phyloP scores from a whole-genome alignment of 2,888 invertebrate species.

The Amorpha juglandis region DNA sequence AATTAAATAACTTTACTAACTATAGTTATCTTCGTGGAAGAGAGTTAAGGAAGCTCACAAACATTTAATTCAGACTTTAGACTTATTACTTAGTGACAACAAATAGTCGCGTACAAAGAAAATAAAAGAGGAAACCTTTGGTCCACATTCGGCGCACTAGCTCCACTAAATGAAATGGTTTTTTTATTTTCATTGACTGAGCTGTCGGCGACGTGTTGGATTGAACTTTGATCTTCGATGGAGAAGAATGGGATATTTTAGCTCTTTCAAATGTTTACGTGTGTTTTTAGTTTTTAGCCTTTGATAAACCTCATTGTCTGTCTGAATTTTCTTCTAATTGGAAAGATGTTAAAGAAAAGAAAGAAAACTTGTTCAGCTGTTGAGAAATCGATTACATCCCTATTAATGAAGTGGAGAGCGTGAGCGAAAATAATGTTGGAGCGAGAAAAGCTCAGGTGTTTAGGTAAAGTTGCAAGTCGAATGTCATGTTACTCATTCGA shows the following conservation, averaged over 20 bases:
- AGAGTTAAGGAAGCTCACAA: neutral
- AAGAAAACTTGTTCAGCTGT: no score
- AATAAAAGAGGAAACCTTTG: conserved; percentile 58
- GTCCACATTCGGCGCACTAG: conserved; percentile 17
- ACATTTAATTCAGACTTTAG: conserved; percentile 53
- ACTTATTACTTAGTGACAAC: conserved; percentile 67
- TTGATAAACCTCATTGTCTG: no score
- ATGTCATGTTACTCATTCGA: no score
- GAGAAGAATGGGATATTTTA: neutral
- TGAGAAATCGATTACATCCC: no score
- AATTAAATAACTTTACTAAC: conserved; percentile 7
- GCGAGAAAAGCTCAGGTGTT: no score
- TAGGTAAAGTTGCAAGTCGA: no score
- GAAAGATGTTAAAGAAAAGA: no score
- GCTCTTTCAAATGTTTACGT: neutral
- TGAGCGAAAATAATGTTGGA: no score
- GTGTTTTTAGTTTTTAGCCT: no score
- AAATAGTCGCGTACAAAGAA: conserved; percentile 41
- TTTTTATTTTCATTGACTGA: conserved; percentile 10
- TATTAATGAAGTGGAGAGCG: no score
- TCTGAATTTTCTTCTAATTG: no score
- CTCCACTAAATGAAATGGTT: conserved; percentile 16
- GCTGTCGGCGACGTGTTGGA: conserved; percentile 4
- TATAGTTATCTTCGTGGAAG: neutral
- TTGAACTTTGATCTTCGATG: neutral